These are phyloP conservation scores for Dicentrarchus labrax DNA, from an alignment of 2,113 vertebrate genomes.

Conservation along the genomic window DNA sequence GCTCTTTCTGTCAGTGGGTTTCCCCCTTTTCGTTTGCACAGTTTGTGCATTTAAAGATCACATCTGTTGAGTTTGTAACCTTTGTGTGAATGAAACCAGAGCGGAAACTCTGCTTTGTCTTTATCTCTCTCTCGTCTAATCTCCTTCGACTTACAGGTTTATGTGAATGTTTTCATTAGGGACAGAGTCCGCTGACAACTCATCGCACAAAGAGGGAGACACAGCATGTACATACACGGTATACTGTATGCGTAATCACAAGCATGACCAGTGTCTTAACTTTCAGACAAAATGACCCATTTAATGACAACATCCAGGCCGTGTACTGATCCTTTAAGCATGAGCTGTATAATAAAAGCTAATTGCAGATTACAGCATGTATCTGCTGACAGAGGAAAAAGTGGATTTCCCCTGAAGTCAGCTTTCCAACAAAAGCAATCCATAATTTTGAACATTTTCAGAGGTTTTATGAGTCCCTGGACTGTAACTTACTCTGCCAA, in stretches of 20 bases:
- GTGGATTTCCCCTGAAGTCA: constrained; percentile 19
- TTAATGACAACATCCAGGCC: constrained; percentile 28
- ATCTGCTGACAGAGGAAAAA: constrained; percentile 52
- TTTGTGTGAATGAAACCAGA: background rate
- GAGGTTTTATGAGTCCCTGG: background rate
- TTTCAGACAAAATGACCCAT: constrained; percentile 6
- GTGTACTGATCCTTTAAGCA: constrained; percentile 23
- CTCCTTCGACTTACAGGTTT: constrained; percentile 1
- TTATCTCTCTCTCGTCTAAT: constrained; percentile 52
- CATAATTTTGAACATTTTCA: constrained; percentile 4
- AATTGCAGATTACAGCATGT: constrained; percentile 11
- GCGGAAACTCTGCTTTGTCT: background rate
- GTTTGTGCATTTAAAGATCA: background rate
- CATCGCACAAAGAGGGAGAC: constrained; percentile 14
- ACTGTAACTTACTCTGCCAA: constrained; percentile 1
- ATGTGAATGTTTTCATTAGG: constrained; percentile 39
- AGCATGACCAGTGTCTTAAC: background rate
- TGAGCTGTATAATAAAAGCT: constrained; percentile 3
- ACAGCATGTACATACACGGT: background rate
- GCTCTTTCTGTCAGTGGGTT: background rate
- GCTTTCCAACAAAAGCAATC: constrained; percentile 12
- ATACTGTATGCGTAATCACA: background rate
- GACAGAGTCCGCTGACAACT: constrained; percentile 73
- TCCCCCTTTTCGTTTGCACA: background rate
- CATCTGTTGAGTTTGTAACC: background rate